Percentiles rank a stretch among this genome's conserved stretches.
These are phyloP conservation scores for Hyposoter didymator DNA, from an alignment of 2,888 invertebrate species.

Conservation along the genomic window DNA sequence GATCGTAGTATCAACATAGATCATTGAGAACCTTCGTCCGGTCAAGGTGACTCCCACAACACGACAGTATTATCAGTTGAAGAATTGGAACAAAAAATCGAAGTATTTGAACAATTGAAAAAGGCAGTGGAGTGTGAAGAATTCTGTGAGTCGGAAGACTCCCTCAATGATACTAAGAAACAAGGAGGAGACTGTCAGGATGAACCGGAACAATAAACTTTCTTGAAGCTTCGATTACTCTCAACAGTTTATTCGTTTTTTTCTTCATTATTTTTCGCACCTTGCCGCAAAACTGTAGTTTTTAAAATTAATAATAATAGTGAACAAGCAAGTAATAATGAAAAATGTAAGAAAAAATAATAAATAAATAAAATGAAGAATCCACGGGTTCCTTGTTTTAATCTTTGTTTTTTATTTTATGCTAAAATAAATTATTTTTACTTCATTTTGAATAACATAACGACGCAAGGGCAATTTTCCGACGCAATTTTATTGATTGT, in stretches of 20 bases:
- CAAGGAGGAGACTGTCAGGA: neutral
- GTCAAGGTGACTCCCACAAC: neutral
- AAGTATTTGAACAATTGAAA: neutral
- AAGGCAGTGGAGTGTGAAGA: neutral
- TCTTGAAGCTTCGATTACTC: neutral
- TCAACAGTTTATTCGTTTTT: neutral
- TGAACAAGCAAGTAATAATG: too few species aligned
- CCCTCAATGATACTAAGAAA: neutral
- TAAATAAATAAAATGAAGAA: too few species aligned
- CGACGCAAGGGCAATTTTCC: too few species aligned
- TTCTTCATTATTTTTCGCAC: neutral
- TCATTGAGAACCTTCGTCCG: neutral
- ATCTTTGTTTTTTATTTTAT: too few species aligned
- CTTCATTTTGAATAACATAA: too few species aligned
- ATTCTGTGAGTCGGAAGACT: neutral
- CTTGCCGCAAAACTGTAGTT: too few species aligned
- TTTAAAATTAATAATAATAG: too few species aligned
- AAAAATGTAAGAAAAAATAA: too few species aligned
- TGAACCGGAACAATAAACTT: conserved; percentile 1
- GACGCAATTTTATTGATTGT: too few species aligned
- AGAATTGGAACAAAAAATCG: conserved; percentile 13
- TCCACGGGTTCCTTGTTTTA: too few species aligned
- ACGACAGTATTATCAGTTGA: neutral
- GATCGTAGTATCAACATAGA: neutral
- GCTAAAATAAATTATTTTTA: too few species aligned